Conservation (phyloP, 2,113 vertebrate species). For the Origma solitaria region DNA sequence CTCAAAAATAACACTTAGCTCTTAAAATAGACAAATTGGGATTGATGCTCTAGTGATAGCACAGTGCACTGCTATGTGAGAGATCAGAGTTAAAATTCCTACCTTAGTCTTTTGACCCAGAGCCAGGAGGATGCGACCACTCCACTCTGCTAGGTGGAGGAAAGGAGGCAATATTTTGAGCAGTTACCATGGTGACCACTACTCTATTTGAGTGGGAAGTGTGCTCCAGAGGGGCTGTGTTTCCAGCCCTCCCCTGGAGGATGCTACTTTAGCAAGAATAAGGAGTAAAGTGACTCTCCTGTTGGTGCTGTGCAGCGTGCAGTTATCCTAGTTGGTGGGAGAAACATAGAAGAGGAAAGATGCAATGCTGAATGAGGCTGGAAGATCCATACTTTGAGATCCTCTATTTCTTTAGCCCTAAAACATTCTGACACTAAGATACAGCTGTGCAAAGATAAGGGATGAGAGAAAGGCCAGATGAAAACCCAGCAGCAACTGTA, state of each 20-base stretch:
- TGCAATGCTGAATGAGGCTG: slow-evolving; percentile 14
- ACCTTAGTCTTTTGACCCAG: slow-evolving; percentile 54
- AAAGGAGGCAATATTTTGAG: slow-evolving; percentile 58
- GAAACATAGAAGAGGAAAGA: slow-evolving; percentile 51
- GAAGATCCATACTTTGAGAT: slow-evolving; percentile 23
- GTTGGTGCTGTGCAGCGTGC: slow-evolving; percentile 45
- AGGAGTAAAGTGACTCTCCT: slow-evolving; percentile 38
- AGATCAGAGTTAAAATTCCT: slow-evolving; percentile 49
- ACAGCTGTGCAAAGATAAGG: background rate
- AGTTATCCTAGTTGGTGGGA: slow-evolving; percentile 33
- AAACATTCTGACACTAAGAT: slow-evolving; percentile 1
- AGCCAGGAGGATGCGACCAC: slow-evolving; percentile 42
- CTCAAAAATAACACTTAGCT: background rate
- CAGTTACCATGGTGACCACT: slow-evolving; percentile 45
- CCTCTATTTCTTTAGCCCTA: slow-evolving; percentile 22
- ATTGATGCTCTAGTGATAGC: background rate
- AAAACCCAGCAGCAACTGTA: slow-evolving; percentile 26
- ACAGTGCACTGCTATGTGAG: slow-evolving; percentile 3
- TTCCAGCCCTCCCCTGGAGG: slow-evolving; percentile 41
- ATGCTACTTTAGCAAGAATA: slow-evolving; percentile 43
- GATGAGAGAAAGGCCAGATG: background rate
- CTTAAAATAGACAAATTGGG: background rate
- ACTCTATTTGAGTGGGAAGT: slow-evolving; percentile 47
- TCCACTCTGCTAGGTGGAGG: slow-evolving; percentile 57
- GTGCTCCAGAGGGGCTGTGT: slow-evolving; percentile 46